Base-by-base conservation (phyloP, 2,888 invertebrate species). In the Siphonodentalium dalli region DNA sequence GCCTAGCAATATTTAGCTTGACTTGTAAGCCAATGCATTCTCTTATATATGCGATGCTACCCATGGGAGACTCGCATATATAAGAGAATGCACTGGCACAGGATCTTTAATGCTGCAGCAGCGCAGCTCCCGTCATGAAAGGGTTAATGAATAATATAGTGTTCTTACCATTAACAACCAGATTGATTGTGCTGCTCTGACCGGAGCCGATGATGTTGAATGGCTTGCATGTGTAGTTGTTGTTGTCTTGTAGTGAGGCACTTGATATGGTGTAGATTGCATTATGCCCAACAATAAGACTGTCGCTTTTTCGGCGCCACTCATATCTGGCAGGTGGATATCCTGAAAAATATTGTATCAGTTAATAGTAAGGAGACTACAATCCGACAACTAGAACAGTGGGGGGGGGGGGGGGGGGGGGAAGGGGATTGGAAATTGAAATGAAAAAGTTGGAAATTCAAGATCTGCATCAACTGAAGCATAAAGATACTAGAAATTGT, bases 211-310 rank as follows among this genome's bases (percentile, higher is more conserved):
- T 67, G 9, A 57, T 31, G 43, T 76, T 76, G 23, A 41, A 51
- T 0, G 76, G 71, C 5, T 65, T 67, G 56, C 76, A 76, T 5
- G 61, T 59, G 57, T 74, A 76, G 38, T 69, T 61, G 1, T 71
- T 73, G 46, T 69, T 73, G 49, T 75, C 66, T 5, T 55, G 41
- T 7, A 75, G 62, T 11, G 37, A 20, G 1, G 68, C 64, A 1
- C 41, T 55, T 7, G 45, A n/a, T 9, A 71, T 68, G 7, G 45
- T 57, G 21, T 60, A 63, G 2, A 45, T 40, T 5, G 39, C 43
- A 11, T 59, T 42, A 11, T 11, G 40, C 20, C 65, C 66, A 8
- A 59, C 44, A n/a, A n/a, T n/a, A n/a, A n/a, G n/a, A n/a, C n/a
- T n/a, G n/a, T n/a, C n/a, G n/a, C n/a, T n/a, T n/a, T n/a, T n/a